Conservation (phyloP, 2,113 vertebrate genomes). For the Hippocampus barbouri region DNA sequence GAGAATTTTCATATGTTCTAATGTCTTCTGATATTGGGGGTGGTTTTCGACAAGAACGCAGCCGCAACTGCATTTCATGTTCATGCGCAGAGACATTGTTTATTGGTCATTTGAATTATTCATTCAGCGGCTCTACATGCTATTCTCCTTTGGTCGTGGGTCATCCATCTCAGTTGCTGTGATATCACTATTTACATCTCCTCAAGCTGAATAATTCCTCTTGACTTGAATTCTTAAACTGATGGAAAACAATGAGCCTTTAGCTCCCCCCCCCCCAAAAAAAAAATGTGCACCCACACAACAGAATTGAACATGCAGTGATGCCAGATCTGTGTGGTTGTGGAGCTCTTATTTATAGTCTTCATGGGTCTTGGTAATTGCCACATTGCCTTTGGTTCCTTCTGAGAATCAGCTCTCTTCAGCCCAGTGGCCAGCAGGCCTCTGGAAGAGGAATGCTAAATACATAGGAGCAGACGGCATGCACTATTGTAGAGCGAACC, state of each 20-base stretch:
- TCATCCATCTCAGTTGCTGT: slow-evolving; percentile 35
- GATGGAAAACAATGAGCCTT: slow-evolving; percentile 4
- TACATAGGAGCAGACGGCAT: slow-evolving; percentile 54
- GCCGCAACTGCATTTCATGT: slow-evolving; percentile 27
- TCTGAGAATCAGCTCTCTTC: slow-evolving; percentile 49
- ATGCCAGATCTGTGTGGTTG: slow-evolving; percentile 33
- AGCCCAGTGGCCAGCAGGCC: slow-evolving; percentile 37
- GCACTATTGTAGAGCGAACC: slow-evolving; percentile 57
- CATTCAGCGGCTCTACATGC: slow-evolving; percentile 42
- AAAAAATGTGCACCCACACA: slow-evolving; percentile 12
- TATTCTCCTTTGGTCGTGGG: slow-evolving; percentile 28
- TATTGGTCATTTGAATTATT: slow-evolving; percentile 61
- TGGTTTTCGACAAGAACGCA: slow-evolving; percentile 20
- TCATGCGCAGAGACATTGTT: slow-evolving; percentile 36
- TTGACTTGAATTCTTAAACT: neutral
- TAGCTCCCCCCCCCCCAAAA: slow-evolving; percentile 2
- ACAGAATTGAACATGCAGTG: slow-evolving; percentile 16
- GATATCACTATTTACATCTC: neutral
- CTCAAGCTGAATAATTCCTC: neutral
- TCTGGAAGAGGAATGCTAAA: slow-evolving; percentile 66
- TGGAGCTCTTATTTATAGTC: slow-evolving; percentile 67
- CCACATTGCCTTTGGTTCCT: slow-evolving; percentile 35
- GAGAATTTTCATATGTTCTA: slow-evolving; percentile 46
- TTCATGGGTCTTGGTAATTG: slow-evolving; percentile 67
- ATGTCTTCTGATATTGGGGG: slow-evolving; percentile 36